Conservation (phyloP, 2,888 invertebrate genomes). For the Oscheius sp. region DNA sequence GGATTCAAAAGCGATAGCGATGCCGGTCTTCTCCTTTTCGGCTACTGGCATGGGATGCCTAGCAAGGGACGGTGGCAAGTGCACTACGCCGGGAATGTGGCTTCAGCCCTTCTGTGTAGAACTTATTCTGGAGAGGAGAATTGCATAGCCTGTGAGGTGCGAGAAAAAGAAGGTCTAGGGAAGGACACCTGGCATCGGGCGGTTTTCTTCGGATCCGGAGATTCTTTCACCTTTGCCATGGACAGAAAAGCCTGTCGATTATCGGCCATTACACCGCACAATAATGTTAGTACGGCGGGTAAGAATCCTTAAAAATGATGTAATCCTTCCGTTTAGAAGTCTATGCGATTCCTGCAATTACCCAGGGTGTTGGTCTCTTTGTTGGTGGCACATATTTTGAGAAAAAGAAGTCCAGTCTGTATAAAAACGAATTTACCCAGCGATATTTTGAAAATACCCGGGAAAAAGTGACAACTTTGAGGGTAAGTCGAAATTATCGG, state of each 20-base stretch:
- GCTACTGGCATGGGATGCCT: slow-evolving; percentile 49
- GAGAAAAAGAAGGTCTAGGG: slow-evolving; percentile 36
- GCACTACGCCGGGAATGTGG: slow-evolving; percentile 44
- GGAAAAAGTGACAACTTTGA: slow-evolving; percentile 57
- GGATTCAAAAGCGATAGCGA: slow-evolving; percentile 54
- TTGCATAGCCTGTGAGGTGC: slow-evolving; percentile 28
- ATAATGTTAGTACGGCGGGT: slow-evolving; percentile 40
- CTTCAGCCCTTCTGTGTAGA: slow-evolving; percentile 46
- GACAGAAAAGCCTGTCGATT: slow-evolving; percentile 42
- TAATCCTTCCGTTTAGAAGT: slow-evolving; percentile 44
- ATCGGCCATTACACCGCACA: slow-evolving; percentile 14
- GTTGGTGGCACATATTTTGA: slow-evolving; percentile 57
- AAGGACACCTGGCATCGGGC: slow-evolving; percentile 52
- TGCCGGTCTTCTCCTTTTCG: slow-evolving; percentile 52
- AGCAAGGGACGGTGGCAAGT: slow-evolving; percentile 55
- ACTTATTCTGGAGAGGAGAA: slow-evolving; percentile 37
- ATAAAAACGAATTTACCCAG: slow-evolving; percentile 48
- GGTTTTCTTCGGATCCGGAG: slow-evolving; percentile 45
- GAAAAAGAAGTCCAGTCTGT: slow-evolving; percentile 53
- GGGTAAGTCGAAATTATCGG: too few relatives aligned
- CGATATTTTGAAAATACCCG: slow-evolving; percentile 61
- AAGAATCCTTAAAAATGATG: background rate
- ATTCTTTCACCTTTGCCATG: slow-evolving; percentile 40
- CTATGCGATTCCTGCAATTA: slow-evolving; percentile 45
- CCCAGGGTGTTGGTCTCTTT: slow-evolving; percentile 50